Evolutionary conservation across 2,113 vertebrate species (phyloP).

Genomic region (Megalops atlanticus): DNA sequence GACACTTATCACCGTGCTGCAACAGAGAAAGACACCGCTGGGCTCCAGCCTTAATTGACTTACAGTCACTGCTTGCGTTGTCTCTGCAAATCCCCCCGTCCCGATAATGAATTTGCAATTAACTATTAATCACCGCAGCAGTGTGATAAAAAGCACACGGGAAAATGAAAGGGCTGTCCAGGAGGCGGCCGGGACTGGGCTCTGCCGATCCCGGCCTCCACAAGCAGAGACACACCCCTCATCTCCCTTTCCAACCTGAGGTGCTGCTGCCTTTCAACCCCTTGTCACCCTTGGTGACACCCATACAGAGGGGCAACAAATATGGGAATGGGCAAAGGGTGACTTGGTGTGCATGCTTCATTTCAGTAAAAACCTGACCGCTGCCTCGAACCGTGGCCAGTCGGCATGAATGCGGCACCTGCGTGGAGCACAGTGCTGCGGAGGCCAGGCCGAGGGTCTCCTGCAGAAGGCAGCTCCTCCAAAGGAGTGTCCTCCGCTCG

Average conservation of each 20-base stretch:
- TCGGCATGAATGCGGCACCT: no score
- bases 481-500: background rate
- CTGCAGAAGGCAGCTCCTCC: background rate
- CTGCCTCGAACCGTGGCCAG: no score
- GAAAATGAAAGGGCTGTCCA: background rate
- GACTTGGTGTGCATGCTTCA: no score
- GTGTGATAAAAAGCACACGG: background rate
- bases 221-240: no score
- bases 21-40: slow-evolving; percentile 17
- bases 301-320: no score
- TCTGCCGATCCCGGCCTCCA: slow-evolving; percentile 1
- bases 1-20: slow-evolving; percentile 17
- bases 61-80: slow-evolving; percentile 24
- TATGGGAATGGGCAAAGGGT: no score
- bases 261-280: no score
- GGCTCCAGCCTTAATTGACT: slow-evolving; percentile 43
- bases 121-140: slow-evolving; percentile 20
- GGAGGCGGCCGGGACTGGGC: background rate
- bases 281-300: no score
- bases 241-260: no score
- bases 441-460: background rate
- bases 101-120: slow-evolving; percentile 36
- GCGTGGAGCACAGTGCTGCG: no score
- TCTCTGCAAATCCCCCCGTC: slow-evolving; percentile 21
- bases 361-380: no score